A percentile compares a stretch with the other conserved stretches of the same genome.
Conservation (phyloP, 2,113 vertebrate genomes). For the Motacilla tschutschensis region DNA sequence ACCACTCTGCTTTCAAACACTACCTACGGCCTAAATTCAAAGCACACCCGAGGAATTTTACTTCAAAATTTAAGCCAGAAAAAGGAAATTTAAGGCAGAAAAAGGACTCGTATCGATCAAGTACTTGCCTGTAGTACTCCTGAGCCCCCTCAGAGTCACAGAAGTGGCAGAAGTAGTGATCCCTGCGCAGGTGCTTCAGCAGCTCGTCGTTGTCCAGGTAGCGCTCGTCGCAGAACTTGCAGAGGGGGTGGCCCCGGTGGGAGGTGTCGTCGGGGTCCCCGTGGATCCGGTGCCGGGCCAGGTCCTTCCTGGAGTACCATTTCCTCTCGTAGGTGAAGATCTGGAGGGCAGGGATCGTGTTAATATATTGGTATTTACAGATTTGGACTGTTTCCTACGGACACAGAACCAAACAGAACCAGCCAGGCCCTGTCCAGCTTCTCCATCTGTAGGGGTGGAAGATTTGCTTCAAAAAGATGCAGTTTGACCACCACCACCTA, state of each 20-base stretch:
- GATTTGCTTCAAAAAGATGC: neutral
- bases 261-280: conserved; percentile 96
- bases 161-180: conserved; percentile 98
- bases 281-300: conserved; percentile 89
- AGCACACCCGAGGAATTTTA: neutral
- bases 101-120: fast-evolving
- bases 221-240: conserved; percentile 95
- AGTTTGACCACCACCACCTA: neutral
- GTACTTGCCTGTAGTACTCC: conserved; percentile 86
- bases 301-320: conserved; percentile 95
- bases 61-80: neutral
- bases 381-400: neutral
- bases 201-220: conserved; percentile 96
- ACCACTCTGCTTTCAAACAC: neutral
- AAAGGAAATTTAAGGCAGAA: neutral
- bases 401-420: fast-evolving
- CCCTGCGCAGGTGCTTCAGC: conserved; percentile 90
- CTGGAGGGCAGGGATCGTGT: conserved; percentile 46
- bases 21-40: neutral
- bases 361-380: fast-evolving
- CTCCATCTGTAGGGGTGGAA: fast-evolving
- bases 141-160: conserved; percentile 95
- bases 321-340: conserved; percentile 93
- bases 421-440: fast-evolving
- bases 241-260: conserved; percentile 93